Evolutionary conservation across 2,888 invertebrate species (phyloP), one percentile per base, ranked within the genome.

Genomic region (Halocaridina rubra): DNA sequence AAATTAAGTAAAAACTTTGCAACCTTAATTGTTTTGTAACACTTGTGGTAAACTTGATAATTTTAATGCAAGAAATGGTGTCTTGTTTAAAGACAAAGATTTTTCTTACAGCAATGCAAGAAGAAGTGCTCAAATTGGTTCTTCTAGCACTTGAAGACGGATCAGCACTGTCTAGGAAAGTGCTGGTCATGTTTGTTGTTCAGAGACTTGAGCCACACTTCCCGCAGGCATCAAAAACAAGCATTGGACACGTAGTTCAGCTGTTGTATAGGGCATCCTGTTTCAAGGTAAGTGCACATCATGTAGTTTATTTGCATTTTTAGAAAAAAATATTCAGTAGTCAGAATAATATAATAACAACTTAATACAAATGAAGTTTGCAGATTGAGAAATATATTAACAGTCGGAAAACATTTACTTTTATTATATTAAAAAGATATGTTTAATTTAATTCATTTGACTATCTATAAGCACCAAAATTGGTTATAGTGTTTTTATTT

Each of bases 241-340:
- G 98, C 91, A 98, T 99, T 90, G 99, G 99, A 13, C 99, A 99
- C 92, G 99, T 99, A 67, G 98, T 99, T 80, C 99, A 99, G 91
- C 93, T 99, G 77, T 93, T 99, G 30, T 99, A 99, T 91, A 94
- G 99, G 89, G 99, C 99, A 74, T 98, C 98, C 87, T 99, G 99
- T 92, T 99, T 99, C 92, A 98, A 98, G 93, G 98, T 96, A 57
- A 80, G 72, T 7, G n/a, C n/a, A n/a, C n/a, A n/a, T n/a, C n/a
- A n/a, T n/a, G n/a, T n/a, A n/a, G n/a, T n/a, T n/a, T n/a, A n/a
- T n/a, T n/a, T n/a, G n/a, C n/a, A n/a, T n/a, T n/a, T n/a, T n/a
- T n/a, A n/a, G n/a, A n/a, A n/a, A n/a, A n/a, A n/a, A n/a, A n/a
- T n/a, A n/a, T n/a, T n/a, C n/a, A n/a, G n/a, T n/a, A n/a, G n/a